Percentiles rank a stretch among this genome's conserved stretches.
Conservation (phyloP, 2,113 vertebrate species). For the Poeciliopsis prolifica region DNA sequence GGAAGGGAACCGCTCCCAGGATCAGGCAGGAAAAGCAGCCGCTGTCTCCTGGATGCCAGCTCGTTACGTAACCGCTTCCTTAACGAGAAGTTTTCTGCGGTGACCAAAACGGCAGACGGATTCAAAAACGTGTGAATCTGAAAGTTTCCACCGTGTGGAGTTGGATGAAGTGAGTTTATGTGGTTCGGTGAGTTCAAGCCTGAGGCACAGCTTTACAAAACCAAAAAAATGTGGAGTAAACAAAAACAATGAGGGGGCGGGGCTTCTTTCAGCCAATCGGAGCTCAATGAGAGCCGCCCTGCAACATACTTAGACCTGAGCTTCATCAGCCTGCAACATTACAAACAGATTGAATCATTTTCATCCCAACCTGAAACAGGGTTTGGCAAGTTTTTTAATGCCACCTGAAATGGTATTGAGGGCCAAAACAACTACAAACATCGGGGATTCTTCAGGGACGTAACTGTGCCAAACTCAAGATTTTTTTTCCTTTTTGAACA, state of each 20-base stretch:
- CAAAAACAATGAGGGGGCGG: not conserved
- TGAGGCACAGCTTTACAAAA: not conserved
- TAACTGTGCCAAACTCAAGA: no score
- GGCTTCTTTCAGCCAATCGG: not conserved
- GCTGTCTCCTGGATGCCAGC: not conserved
- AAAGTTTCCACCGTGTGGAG: not conserved
- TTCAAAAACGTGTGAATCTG: not conserved
- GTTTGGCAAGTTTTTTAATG: no score
- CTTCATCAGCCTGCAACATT: not conserved
- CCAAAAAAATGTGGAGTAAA: not conserved
- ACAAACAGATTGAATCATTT: not conserved
- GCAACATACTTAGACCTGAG: slow-evolving; percentile 13
- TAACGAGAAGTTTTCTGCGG: not conserved
- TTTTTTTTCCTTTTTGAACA: no score
- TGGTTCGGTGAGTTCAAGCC: not conserved
- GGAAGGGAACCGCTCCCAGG: not conserved
- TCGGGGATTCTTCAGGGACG: no score
- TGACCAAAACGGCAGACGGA: not conserved
- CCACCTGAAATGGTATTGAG: no score
- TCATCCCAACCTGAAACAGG: not conserved
- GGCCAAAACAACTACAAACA: no score
- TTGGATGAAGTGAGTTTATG: not conserved
- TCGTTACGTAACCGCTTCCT: not conserved
- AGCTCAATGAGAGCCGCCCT: not conserved
- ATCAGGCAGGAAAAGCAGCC: not conserved